Base-by-base conservation (phyloP, 2,888 invertebrate genomes). In the Leptopilina syphax region DNA sequence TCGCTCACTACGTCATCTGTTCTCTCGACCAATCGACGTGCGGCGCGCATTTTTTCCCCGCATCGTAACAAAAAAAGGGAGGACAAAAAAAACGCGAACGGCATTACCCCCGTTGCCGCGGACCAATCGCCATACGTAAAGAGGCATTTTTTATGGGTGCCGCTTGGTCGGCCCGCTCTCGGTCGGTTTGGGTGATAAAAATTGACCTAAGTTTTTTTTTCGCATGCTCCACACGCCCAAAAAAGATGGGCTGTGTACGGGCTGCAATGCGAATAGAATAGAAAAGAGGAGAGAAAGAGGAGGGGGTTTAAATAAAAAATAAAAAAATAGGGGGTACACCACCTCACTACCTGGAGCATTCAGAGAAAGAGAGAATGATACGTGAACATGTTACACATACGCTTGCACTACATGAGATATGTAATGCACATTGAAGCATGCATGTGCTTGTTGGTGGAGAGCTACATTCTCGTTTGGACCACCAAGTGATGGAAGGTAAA, bases 121-220 rank as follows among this genome's bases (percentile, higher is more conserved):
- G 91, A 91, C 91, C 91, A 91, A 92, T 91, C 92, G 91, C 91
- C 91, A 91, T 91, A 92, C 91, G 91, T 91, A 91, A 92, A 92
- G 91, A 91, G 91, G 91, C 91, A 92, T 91, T 92, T 91, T 92
- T 91, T 91, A 91, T 92, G 91, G 92, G 91, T 88, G 90, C 91
- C 88, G 89, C 88, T 88, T 86, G 89, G 88, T 82, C 84, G 83
- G 84, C 82, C 84, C 84, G 82, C 84, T 88, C 87, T 88, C 87
- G 88, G 87, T 89, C 90, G 89, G 90, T 90, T 90, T 90, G 90
- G 90, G 91, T 90, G 91, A 91, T 91, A 91, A 91, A 91, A 91
- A 91, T 91, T 91, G 91, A 91, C 91, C 91, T 89, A 91, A 91
- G 91, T 90, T 88, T 89, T 90, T 87, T 50, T 50, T 89, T 90